Conservation (phyloP, 2,797 vertebrate species). For the Erpetoichthys calabaricus region DNA sequence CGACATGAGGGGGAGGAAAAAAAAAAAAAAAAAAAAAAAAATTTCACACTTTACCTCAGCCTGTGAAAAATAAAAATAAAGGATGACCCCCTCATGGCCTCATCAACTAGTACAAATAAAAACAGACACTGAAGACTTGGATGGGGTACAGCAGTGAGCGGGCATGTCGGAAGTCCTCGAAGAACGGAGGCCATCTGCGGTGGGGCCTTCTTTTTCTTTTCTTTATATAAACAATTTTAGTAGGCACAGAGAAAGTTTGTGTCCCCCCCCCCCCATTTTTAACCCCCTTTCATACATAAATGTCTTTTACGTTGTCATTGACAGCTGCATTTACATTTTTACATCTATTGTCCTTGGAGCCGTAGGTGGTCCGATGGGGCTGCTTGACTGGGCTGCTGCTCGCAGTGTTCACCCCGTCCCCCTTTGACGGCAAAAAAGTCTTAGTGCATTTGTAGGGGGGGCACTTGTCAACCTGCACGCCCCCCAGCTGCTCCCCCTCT, state of each 20-base stretch:
- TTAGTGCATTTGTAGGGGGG: conserved; percentile 53
- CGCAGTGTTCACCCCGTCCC: conserved; percentile 43
- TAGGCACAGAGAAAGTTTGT: conserved; percentile 6
- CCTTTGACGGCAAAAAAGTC: conserved; percentile 58
- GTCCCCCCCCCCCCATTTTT: conserved; percentile 13
- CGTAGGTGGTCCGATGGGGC: conserved; percentile 59
- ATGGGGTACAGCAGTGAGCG: conserved; percentile 32
- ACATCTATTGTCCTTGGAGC: conserved; percentile 81
- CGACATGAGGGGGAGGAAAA: not conserved
- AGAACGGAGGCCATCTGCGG: not conserved
- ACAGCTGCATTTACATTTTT: conserved; percentile 64
- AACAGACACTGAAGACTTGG: conserved; percentile 41
- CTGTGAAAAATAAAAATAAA: not conserved
- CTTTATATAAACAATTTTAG: not conserved
- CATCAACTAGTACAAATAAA: conserved; percentile 49
- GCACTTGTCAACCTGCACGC: conserved; percentile 54
- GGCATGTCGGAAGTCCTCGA: not conserved
- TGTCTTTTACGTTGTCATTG: conserved; percentile 58
- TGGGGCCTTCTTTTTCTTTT: not conserved
- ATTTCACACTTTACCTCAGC: not conserved
- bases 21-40: not conserved
- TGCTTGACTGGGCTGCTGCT: conserved; percentile 53
- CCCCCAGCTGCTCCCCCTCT: conserved; percentile 52
- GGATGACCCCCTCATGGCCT: conserved; percentile 43
- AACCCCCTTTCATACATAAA: conserved; percentile 51